These are phyloP conservation scores for Chymomyza costata DNA, from an alignment of 1,140 invertebrate species.

Conservation along the genomic window DNA sequence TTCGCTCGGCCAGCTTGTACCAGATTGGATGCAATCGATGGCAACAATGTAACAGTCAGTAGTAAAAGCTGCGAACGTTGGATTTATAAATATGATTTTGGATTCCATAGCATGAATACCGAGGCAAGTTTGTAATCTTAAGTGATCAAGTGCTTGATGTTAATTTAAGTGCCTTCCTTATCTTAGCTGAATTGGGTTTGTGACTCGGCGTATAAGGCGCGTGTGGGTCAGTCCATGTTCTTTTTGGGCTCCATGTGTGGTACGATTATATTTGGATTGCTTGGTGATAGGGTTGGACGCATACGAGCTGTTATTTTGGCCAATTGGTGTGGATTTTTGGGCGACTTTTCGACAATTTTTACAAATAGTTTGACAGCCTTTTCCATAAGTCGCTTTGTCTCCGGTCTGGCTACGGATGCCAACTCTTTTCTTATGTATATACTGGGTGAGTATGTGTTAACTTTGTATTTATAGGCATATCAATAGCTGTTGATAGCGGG, in stretches of 20 bases:
- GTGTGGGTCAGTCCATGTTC: constrained; percentile 78
- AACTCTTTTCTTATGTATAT: constrained; percentile 80
- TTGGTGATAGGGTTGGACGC: constrained; percentile 78
- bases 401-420: constrained; percentile 78
- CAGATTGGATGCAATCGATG: constrained; percentile 32
- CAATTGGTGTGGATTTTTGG: constrained; percentile 77
- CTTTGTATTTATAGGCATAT: no score
- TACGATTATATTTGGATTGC: constrained; percentile 76
- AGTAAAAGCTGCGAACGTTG: constrained; percentile 67
- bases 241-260: constrained; percentile 79
- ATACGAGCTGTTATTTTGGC: constrained; percentile 77
- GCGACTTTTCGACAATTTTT: constrained; percentile 76
- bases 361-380: constrained; percentile 74
- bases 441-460: constrained; percentile 76
- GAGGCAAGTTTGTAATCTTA: constrained; percentile 76
- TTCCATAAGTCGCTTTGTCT: constrained; percentile 76
- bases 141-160: no score
- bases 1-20: constrained; percentile 55
- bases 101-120: constrained; percentile 77
- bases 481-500: no score
- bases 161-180: constrained; percentile 9
- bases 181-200: constrained; percentile 79
- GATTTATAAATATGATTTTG: constrained; percentile 76
- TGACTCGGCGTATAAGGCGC: constrained; percentile 77
- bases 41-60: constrained; percentile 38